Evolutionary conservation across 1,140 invertebrate species (phyloP), one percentile per base, ranked within the genome.

Genomic region (Dolichoris vasculosae): DNA sequence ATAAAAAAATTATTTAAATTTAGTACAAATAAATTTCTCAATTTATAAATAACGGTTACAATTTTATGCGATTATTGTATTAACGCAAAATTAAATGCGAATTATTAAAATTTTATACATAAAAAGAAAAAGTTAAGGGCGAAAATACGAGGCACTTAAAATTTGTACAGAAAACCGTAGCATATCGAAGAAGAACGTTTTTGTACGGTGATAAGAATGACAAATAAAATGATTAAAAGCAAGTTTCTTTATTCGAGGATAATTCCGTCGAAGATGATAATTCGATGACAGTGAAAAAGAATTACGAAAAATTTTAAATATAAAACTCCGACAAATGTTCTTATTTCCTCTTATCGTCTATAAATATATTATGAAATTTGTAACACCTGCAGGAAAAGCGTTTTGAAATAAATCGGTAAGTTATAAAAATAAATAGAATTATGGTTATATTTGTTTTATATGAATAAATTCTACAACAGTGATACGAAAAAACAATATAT

Each of bases 141-240:
- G 20, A 51, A 51, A 51, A 17, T 13, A 15, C 20, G 15, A 51
- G 2, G 23, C 23, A 8, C 35, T 40, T 23, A 13, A 40, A 35
- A 71, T 71, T 40, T 40, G 35, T 51, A 51, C 2, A 51, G 11
- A 17, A 17, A 40, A 40, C 23, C 38, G 15, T 71, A 17, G 17
- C 40, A 48, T n/a, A 43, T 46, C 38, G 30, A 48, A 46, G 43
- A 46, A 75, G 43, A 48, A n/a, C 4, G n/a, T 30, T 48, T 48
- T 48, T 26, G 40, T 30, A 75, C 40, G 0, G 9, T 15, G 43
- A 75, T 48, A 48, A 75, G 73, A 75, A 75, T 75, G 23, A 6
- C 43, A 75, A 75, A 75, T 48, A 75, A 46, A n/a, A n/a, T 75
- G 26, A 48, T 46, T 48, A 75, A 75, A 30, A 71, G 67, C 3